These are phyloP conservation scores for Drosophila paucipuncta DNA, from an alignment of 2,888 invertebrate species.

Conservation along the genomic window DNA sequence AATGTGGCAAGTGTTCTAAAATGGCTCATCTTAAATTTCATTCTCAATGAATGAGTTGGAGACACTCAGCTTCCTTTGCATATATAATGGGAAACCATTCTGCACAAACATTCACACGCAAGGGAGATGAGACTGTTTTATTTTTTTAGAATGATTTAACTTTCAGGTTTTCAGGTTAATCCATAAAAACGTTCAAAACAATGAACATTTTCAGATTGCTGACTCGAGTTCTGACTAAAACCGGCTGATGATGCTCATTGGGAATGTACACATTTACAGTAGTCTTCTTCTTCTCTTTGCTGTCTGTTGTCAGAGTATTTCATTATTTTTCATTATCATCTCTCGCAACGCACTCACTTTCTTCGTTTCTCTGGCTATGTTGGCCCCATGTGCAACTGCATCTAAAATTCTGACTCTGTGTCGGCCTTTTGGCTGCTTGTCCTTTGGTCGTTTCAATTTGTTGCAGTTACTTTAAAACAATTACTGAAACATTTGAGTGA, in stretches of 20 bases:
- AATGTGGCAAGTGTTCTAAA: no score
- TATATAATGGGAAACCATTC: not conserved
- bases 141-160: not conserved
- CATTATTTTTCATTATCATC: slow-evolving; percentile 30
- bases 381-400: not conserved
- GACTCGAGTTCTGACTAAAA: not conserved
- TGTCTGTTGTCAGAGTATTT: not conserved
- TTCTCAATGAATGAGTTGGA: not conserved
- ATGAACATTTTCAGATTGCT: not conserved
- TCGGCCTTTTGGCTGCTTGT: slow-evolving; percentile 14
- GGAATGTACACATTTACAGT: not conserved
- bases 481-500: slow-evolving; percentile 62
- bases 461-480: slow-evolving; percentile 71
- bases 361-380: not conserved
- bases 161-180: not conserved
- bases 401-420: slow-evolving; percentile 8
- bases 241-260: not conserved
- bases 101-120: not conserved
- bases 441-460: slow-evolving; percentile 39
- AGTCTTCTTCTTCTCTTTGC: not conserved
- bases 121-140: not conserved
- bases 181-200: not conserved
- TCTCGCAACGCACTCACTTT: slow-evolving; percentile 3
- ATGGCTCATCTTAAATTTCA: not conserved
- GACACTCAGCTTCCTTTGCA: not conserved